Conservation (phyloP, 2,113 vertebrate genomes). For the Zosterops pallidus region DNA sequence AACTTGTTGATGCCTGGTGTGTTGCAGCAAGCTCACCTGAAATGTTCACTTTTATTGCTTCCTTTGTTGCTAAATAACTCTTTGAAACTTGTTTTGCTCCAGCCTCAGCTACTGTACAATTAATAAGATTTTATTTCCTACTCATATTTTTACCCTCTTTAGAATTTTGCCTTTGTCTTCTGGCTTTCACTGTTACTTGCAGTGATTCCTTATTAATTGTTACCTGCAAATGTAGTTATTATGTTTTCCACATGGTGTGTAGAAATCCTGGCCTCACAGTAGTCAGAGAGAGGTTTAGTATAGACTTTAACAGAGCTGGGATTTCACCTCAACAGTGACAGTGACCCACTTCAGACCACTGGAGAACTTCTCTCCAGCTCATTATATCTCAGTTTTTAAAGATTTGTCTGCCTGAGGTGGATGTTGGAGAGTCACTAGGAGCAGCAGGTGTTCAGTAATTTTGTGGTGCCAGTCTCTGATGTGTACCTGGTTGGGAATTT, state of each 20-base stretch:
- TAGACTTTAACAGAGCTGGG: not conserved
- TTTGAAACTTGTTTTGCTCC: not conserved
- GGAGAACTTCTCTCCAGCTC: not conserved
- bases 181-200: not conserved
- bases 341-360: not conserved
- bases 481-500: not conserved
- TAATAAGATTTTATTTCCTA: not conserved
- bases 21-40: not conserved
- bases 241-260: not conserved
- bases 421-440: not conserved
- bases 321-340: not conserved
- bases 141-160: not conserved
- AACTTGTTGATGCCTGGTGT: not conserved
- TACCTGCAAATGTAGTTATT: not conserved
- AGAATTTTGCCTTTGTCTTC: not conserved
- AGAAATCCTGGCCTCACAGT: not conserved
- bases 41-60: not conserved
- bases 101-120: not conserved
- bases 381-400: not conserved
- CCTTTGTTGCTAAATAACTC: not conserved
- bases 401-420: not conserved
- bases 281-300: not conserved
- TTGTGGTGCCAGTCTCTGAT: not conserved
- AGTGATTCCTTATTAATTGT: not conserved
- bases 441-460: not conserved